A percentile compares a stretch with the other conserved stretches of the same genome.
phyloP scores from a whole-genome alignment of 53 echinoderm and acorn worm species.

The Echinarachnius parma region DNA sequence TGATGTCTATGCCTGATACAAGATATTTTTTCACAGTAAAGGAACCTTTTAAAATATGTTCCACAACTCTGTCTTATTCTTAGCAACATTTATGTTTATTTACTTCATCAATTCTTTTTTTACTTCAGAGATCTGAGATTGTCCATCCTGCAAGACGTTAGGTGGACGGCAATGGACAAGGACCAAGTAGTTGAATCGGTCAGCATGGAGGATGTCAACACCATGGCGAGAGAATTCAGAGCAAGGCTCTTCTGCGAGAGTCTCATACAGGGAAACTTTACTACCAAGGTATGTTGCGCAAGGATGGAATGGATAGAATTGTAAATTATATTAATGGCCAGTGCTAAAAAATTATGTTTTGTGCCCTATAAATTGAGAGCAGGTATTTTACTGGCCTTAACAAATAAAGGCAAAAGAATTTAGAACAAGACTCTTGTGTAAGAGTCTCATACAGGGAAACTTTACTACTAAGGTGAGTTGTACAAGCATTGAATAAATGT shows the following conservation, averaged over 20 bases:
- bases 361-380: too few relatives aligned
- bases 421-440: slow-evolving; percentile 62
- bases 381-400: too few relatives aligned
- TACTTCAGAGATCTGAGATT: slow-evolving; percentile 75
- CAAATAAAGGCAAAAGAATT: slow-evolving; percentile 67
- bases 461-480: slow-evolving; percentile 76
- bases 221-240: slow-evolving; percentile 68
- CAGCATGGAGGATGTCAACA: slow-evolving; percentile 53
- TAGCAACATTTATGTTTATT: too few relatives aligned
- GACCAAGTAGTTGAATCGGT: slow-evolving; percentile 52
- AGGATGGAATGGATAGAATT: too few relatives aligned
- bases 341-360: too few relatives aligned
- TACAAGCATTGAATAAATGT: too few relatives aligned
- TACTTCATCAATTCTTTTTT: neutral
- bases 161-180: slow-evolving; percentile 89
- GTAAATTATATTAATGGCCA: too few relatives aligned
- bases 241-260: slow-evolving; percentile 72
- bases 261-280: slow-evolving; percentile 88
- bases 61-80: too few relatives aligned
- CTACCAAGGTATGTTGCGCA: slow-evolving; percentile 75
- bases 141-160: slow-evolving; percentile 72
- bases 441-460: slow-evolving; percentile 90
- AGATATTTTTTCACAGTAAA: too few relatives aligned
- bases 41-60: too few relatives aligned
- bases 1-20: too few relatives aligned